A percentile compares a stretch with the other conserved stretches of the same genome.
Evolutionary conservation across 2,888 invertebrate species (phyloP).

Genomic region (Hartigia nigra): DNA sequence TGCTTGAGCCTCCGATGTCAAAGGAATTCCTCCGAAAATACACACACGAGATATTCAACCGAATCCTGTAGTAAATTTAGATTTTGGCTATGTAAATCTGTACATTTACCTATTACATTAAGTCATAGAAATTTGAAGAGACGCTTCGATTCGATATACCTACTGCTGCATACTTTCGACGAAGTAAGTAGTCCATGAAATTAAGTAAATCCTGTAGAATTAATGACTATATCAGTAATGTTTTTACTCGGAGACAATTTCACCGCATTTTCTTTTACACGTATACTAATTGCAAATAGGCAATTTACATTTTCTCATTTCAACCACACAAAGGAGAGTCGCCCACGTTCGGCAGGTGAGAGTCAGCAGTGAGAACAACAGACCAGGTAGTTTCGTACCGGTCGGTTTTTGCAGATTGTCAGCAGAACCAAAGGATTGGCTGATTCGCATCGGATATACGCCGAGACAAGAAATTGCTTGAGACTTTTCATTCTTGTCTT

Average conservation of each 20-base stretch:
- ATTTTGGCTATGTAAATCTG: not conserved
- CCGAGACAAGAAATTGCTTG: not conserved
- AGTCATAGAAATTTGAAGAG: not conserved
- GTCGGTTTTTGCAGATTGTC: not conserved
- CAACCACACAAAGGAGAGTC: not conserved
- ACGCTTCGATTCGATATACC: not conserved
- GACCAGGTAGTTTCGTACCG: not conserved
- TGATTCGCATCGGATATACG: not conserved
- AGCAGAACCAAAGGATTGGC: not conserved
- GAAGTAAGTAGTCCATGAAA: not conserved
- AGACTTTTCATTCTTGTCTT: not conserved
- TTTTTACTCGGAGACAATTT: not conserved
- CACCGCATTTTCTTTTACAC: not conserved
- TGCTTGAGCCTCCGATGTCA: constrained; percentile 27
- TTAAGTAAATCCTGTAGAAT: not conserved
- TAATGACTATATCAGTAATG: not conserved
- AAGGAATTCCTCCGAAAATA: constrained; percentile 46
- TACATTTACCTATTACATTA: rapidly evolving
- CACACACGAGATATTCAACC: constrained; percentile 27
- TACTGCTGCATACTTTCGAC: not conserved
- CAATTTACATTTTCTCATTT: not conserved
- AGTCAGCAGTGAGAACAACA: not conserved
- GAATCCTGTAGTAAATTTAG: not conserved
- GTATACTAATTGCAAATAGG: not conserved
- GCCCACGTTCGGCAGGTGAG: not conserved